Conservation (phyloP, 2,797 vertebrate species). For the Pseudotriccus pelzelni region DNA sequence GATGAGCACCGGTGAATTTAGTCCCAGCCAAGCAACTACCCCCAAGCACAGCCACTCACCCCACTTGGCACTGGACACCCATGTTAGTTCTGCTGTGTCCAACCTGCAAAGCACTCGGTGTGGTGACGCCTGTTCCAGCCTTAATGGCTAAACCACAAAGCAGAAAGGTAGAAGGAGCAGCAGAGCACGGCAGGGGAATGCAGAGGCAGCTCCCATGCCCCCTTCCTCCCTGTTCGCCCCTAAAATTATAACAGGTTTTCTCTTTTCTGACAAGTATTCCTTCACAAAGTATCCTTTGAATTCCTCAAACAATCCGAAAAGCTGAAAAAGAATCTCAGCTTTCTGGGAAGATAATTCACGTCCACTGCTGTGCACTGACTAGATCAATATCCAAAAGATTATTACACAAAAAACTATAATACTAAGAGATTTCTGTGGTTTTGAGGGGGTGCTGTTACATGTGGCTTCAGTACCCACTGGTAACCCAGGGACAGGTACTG, state of each 20-base stretch:
- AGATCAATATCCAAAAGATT: neutral
- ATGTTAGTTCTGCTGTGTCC: neutral
- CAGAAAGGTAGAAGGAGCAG: neutral
- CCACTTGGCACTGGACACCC: neutral
- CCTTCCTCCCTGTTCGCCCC: neutral
- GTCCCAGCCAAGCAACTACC: neutral
- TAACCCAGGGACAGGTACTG: neutral
- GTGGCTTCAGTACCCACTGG: neutral
- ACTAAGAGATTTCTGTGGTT: neutral
- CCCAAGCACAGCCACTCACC: neutral
- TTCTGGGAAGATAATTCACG: neutral
- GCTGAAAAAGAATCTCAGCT: neutral
- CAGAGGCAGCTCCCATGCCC: neutral
- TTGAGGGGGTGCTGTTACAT: neutral
- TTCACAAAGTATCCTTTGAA: neutral
- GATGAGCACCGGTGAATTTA: neutral
- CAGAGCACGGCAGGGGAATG: neutral
- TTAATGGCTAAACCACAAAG: accelerated
- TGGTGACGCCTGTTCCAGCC: neutral
- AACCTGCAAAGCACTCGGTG: accelerated
- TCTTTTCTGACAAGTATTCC: neutral
- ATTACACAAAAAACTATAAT: neutral
- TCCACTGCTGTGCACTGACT: neutral
- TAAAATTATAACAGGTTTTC: neutral
- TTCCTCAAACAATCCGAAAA: neutral